phyloP scores from a whole-genome alignment of 2,888 invertebrate genomes.

The Amphimallon solstitiale region DNA sequence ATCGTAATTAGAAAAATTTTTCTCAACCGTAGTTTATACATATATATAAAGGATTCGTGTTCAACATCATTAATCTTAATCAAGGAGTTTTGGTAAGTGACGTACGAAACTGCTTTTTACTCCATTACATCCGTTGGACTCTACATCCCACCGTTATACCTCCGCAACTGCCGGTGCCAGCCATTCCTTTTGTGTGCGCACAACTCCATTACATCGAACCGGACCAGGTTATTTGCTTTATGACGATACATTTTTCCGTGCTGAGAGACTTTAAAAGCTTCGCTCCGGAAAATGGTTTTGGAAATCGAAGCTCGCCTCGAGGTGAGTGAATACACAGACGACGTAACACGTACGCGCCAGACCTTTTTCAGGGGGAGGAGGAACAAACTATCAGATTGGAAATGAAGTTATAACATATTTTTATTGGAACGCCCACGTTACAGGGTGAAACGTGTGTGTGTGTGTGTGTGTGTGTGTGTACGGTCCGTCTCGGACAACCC shows the following conservation, averaged over 20 bases:
- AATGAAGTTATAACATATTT: neutral
- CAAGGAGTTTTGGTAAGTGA: slow-evolving; percentile 30
- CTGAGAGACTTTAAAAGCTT: slow-evolving; percentile 5
- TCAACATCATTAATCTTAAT: slow-evolving; percentile 38
- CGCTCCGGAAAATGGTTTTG: neutral
- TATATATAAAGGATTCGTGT: too few relatives aligned
- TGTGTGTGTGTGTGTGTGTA: too few relatives aligned
- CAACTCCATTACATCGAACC: slow-evolving; percentile 36
- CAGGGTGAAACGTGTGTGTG: too few relatives aligned
- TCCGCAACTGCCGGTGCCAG: neutral
- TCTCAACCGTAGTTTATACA: neutral
- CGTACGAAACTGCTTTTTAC: slow-evolving; percentile 40
- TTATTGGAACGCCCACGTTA: slow-evolving; percentile 7
- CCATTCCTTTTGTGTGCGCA: neutral
- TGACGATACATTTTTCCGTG: slow-evolving; percentile 18
- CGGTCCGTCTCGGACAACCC: too few relatives aligned
- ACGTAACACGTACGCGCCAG: slow-evolving; percentile 14
- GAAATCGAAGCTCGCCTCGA: neutral
- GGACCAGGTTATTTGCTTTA: slow-evolving; percentile 16
- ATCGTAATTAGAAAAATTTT: neutral
- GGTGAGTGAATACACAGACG: too few relatives aligned
- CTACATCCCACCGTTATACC: neutral
- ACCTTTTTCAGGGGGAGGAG: slow-evolving; percentile 27
- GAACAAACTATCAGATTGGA: slow-evolving; percentile 39
- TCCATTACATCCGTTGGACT: slow-evolving; percentile 38